A percentile compares a stretch with the other conserved stretches of the same genome.
phyloP scores from a whole-genome alignment of 2,888 invertebrate genomes.

The Chelonus formosanus region DNA sequence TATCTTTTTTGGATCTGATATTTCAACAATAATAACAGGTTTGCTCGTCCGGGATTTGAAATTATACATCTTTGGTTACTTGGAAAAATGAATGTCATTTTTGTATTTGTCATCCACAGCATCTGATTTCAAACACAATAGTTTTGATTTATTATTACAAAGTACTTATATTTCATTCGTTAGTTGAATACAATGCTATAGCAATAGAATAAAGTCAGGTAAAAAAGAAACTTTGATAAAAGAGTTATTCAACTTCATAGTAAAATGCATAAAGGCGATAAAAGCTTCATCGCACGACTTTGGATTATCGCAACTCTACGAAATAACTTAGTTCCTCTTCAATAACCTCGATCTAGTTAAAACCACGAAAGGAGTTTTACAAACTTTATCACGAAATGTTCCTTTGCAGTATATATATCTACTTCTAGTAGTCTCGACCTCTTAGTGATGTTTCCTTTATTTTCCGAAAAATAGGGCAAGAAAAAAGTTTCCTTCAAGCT shows the following conservation, averaged over 20 bases:
- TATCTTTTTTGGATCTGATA: not conserved
- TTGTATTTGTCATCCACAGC: too few species aligned
- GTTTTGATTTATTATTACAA: too few species aligned
- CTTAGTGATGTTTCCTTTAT: conserved; percentile 22
- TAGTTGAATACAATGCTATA: conserved; percentile 8
- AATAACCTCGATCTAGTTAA: conserved; percentile 42
- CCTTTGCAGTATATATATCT: conserved; percentile 12
- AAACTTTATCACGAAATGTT: conserved; percentile 18
- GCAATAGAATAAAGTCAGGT: not conserved
- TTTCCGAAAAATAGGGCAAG: conserved; percentile 23
- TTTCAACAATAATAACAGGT: not conserved
- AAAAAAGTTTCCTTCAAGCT: conserved; percentile 24
- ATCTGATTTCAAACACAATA: too few species aligned
- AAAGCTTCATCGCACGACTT: not conserved
- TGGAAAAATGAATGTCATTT: too few species aligned
- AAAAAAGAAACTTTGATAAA: conserved; percentile 5
- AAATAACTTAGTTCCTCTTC: conserved; percentile 44
- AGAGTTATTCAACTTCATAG: conserved; percentile 14
- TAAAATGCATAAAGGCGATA: conserved; percentile 1
- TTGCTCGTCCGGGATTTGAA: not conserved
- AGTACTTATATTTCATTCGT: not conserved
- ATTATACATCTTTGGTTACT: not conserved
- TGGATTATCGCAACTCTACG: conserved; percentile 25
- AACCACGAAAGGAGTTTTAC: conserved; percentile 23
- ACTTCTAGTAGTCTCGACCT: conserved; percentile 2